These are phyloP conservation scores for Diabrotica balteata DNA, from an alignment of 2,888 invertebrate genomes.

Conservation along the genomic window DNA sequence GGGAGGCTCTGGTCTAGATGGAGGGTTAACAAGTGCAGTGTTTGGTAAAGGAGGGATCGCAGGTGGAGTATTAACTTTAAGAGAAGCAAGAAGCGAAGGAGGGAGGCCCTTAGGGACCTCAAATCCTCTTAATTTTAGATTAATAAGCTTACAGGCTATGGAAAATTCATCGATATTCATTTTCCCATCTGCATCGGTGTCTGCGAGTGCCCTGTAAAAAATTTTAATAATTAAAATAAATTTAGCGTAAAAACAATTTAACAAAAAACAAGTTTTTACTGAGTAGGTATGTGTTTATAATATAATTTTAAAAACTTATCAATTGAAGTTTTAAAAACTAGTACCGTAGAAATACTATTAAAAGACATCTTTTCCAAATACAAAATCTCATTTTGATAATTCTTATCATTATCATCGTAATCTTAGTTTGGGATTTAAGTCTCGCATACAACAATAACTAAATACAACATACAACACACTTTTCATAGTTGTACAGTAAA, in stretches of 20 bases:
- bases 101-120: slow-evolving; percentile 91
- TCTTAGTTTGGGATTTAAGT: no score
- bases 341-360: neutral
- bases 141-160: slow-evolving; percentile 95
- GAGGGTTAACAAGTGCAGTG: slow-evolving; percentile 52
- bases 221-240: no score
- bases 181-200: slow-evolving; percentile 96
- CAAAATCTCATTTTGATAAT: no score
- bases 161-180: slow-evolving; percentile 96
- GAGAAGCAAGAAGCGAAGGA: slow-evolving; percentile 73
- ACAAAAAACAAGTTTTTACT: no score
- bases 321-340: no score
- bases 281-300: no score
- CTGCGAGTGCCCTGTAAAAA: slow-evolving; percentile 79
- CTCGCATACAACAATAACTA: no score
- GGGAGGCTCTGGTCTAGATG: slow-evolving; percentile 57
- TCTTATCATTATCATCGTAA: no score
- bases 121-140: slow-evolving; percentile 88
- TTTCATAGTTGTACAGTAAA: no score
- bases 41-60: slow-evolving; percentile 53
- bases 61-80: slow-evolving; percentile 63
- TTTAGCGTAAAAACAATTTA: neutral
- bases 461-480: no score
- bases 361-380: neutral
- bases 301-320: no score